phyloP scores from a whole-genome alignment of 1,140 invertebrate genomes.

The Drosophila lacertosa region DNA sequence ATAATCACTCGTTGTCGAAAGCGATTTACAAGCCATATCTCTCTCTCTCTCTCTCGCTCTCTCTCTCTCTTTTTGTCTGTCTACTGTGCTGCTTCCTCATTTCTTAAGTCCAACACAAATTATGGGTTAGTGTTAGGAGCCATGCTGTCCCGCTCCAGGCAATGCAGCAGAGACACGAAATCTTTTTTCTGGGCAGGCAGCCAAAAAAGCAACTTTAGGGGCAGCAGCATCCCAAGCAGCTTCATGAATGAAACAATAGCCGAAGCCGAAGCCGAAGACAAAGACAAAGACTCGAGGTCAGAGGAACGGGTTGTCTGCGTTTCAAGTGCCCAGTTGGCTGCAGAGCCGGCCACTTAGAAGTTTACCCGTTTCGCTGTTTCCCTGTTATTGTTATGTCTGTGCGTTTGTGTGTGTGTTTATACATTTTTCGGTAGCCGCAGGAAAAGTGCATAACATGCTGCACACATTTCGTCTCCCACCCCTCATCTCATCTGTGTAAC shows the following conservation, averaged over 20 bases:
- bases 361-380: slow-evolving; percentile 37
- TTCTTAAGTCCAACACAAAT: slow-evolving; percentile 59
- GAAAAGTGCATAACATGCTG: slow-evolving; percentile 76
- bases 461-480: slow-evolving; percentile 9
- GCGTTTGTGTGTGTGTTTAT: slow-evolving; percentile 23
- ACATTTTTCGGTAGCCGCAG: slow-evolving; percentile 77
- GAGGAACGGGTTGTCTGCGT: slow-evolving; percentile 12
- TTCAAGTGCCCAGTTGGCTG: slow-evolving; percentile 73
- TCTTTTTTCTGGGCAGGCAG: slow-evolving; percentile 51
- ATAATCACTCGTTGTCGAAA: slow-evolving; percentile 56
- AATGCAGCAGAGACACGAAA: slow-evolving; percentile 55
- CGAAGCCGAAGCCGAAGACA: slow-evolving; percentile 57
- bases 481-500: background rate
- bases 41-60: background rate
- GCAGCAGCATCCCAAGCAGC: slow-evolving; percentile 48
- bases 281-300: slow-evolving; percentile 7
- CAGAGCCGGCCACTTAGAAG: slow-evolving; percentile 69
- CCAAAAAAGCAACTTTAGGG: slow-evolving; percentile 33
- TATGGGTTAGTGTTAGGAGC: slow-evolving; percentile 65
- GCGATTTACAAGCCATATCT: slow-evolving; percentile 32
- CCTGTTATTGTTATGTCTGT: slow-evolving; percentile 25
- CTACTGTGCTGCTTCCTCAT: slow-evolving; percentile 54
- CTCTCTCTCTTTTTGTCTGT: no score
- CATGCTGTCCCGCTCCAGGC: slow-evolving; percentile 26
- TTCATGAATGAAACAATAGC: slow-evolving; percentile 80